A percentile compares a stretch with the other conserved stretches of the same genome.
Evolutionary conservation across 92 coral and sea anemone genomes (phyloP).

Genomic region (Montipora capitata): DNA sequence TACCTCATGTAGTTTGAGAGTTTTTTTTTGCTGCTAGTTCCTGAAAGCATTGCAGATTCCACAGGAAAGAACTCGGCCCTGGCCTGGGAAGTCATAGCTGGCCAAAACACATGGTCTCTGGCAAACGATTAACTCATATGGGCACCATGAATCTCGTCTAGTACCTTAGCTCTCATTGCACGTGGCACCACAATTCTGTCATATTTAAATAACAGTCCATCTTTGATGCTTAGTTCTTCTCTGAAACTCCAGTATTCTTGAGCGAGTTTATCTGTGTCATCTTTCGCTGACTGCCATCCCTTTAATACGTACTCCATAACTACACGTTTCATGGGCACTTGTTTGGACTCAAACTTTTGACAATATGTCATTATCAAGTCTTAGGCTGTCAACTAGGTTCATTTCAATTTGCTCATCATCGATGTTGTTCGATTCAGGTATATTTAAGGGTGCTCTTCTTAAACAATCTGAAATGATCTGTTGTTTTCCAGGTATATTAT

Average conservation of each 20-base stretch:
- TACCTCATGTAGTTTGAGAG: constrained; percentile 74
- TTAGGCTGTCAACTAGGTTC: constrained; percentile 45
- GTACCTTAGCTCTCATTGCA: constrained; percentile 50
- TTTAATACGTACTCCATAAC: constrained; percentile 51
- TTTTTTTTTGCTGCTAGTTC: constrained; percentile 61
- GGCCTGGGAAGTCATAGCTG: constrained; percentile 55
- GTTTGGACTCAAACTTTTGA: constrained; percentile 11
- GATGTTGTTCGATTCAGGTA: constrained; percentile 5
- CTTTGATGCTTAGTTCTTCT: constrained; percentile 64
- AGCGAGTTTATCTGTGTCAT: constrained; percentile 72
- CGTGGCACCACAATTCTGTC: constrained; percentile 58
- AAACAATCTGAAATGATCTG: constrained; percentile 68
- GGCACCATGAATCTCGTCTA: background rate
- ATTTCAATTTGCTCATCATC: constrained; percentile 29
- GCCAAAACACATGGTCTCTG: constrained; percentile 65
- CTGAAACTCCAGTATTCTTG: constrained; percentile 69
- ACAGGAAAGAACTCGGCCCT: background rate
- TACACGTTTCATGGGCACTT: constrained; percentile 20
- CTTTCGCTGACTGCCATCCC: constrained; percentile 52
- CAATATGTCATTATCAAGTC: constrained; percentile 26
- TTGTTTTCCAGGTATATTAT: constrained; percentile 51
- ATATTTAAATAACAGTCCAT: constrained; percentile 53
- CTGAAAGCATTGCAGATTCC: too few species aligned
- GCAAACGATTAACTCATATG: constrained; percentile 46
- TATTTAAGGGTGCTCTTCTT: constrained; percentile 64